These are phyloP conservation scores for Prosapia bicincta DNA, from an alignment of 2,888 invertebrate species.

Conservation along the genomic window DNA sequence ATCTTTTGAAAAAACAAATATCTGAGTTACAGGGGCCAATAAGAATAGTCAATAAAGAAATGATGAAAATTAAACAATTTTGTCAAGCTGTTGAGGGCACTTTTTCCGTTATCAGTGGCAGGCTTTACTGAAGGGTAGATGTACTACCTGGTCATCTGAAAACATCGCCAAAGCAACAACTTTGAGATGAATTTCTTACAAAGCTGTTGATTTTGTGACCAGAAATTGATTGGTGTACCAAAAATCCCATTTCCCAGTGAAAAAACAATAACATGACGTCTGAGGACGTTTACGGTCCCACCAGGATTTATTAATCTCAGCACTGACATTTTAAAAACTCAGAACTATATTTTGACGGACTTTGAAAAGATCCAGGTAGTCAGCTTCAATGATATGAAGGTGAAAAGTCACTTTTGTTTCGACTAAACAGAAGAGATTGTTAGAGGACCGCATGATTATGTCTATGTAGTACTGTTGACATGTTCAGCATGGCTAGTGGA, in stretches of 20 bases:
- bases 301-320: too few relatives aligned
- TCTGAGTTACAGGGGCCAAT: too few relatives aligned
- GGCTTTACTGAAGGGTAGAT: neutral
- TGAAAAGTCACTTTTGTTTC: slow-evolving; percentile 15
- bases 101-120: too few relatives aligned
- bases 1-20: too few relatives aligned
- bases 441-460: slow-evolving; percentile 18
- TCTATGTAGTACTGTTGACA: too few relatives aligned
- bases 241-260: slow-evolving; percentile 22
- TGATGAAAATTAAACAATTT: too few relatives aligned
- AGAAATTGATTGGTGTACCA: too few relatives aligned
- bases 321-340: slow-evolving; percentile 14
- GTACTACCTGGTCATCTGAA: slow-evolving; percentile 12
- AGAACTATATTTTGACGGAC: neutral
- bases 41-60: too few relatives aligned
- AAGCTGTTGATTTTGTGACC: slow-evolving; percentile 9
- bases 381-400: slow-evolving; percentile 23
- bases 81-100: too few relatives aligned
- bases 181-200: slow-evolving; percentile 7
- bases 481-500: too few relatives aligned
- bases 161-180: slow-evolving; percentile 13
- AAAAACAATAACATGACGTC: slow-evolving; percentile 4
- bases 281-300: slow-evolving; percentile 13
- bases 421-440: slow-evolving; percentile 8
- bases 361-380: slow-evolving; percentile 13